Conservation (phyloP, 2,888 invertebrate species). For the Trissolcus brochymenae region DNA sequence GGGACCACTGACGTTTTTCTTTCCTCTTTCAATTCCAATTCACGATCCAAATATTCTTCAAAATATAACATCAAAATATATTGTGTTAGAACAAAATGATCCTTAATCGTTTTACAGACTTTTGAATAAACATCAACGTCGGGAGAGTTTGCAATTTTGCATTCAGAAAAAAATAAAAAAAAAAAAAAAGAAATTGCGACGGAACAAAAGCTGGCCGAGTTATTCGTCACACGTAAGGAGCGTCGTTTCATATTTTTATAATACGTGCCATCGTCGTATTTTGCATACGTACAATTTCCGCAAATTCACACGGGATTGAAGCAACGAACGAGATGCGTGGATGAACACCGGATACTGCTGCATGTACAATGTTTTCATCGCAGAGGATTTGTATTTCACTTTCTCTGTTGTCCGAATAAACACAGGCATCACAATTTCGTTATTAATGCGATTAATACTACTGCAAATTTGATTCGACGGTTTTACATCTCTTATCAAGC, state of each 20-base stretch:
- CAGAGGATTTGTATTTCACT: slow-evolving; percentile 44
- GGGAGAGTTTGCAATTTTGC: no score
- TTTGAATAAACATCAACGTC: background rate
- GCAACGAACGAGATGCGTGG: slow-evolving; percentile 46
- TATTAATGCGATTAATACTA: slow-evolving; percentile 25
- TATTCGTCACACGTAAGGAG: slow-evolving; percentile 3
- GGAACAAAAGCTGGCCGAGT: no score
- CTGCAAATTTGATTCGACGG: slow-evolving; percentile 8
- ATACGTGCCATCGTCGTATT: slow-evolving; percentile 36
- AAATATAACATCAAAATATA: no score
- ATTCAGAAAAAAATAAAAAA: no score
- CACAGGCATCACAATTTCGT: slow-evolving; percentile 28
- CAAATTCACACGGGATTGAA: slow-evolving; percentile 19
- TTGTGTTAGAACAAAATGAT: no score
- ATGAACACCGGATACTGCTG: slow-evolving; percentile 26
- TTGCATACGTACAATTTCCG: slow-evolving; percentile 30
- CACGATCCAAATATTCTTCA: no score
- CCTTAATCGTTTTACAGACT: background rate
- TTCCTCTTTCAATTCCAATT: background rate
- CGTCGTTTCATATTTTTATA: slow-evolving; percentile 31
- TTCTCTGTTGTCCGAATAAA: slow-evolving; percentile 34
- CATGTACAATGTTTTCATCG: no score
- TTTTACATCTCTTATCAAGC: slow-evolving; percentile 4
- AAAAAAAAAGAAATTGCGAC: no score
- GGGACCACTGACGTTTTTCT: slow-evolving; percentile 11